Percentiles rank a stretch among this genome's conserved stretches.
Evolutionary conservation across 2,888 invertebrate species (phyloP).

Genomic region (Dryobota labecula): DNA sequence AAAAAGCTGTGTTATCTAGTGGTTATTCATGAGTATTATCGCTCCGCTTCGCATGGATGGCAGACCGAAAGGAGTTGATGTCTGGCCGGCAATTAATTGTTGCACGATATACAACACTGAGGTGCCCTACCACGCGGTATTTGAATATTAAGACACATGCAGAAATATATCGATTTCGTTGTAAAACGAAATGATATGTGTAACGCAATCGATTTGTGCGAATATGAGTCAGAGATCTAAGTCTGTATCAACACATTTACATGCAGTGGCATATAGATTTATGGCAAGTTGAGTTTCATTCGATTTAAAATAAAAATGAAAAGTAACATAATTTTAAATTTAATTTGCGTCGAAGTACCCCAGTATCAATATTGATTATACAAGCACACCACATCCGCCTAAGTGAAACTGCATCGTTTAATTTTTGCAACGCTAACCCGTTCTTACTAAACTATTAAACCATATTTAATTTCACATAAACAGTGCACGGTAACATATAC

Average conservation of each 20-base stretch:
- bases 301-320: slow-evolving; percentile 3
- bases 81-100: slow-evolving; percentile 85
- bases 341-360: slow-evolving; percentile 32
- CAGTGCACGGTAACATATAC: slow-evolving; percentile 84
- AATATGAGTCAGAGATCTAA: slow-evolving; percentile 44
- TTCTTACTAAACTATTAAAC: slow-evolving; percentile 87
- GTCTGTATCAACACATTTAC: slow-evolving; percentile 22
- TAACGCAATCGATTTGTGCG: slow-evolving; percentile 48
- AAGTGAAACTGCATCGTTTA: slow-evolving; percentile 71
- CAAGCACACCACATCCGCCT: slow-evolving; percentile 59
- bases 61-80: slow-evolving; percentile 74
- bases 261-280: background rate
- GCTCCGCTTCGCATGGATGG: slow-evolving; percentile 76
- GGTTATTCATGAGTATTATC: slow-evolving; percentile 69
- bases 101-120: slow-evolving; percentile 83
- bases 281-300: background rate
- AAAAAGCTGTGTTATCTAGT: slow-evolving; percentile 52
- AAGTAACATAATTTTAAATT: slow-evolving; percentile 18
- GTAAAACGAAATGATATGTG: slow-evolving; percentile 50
- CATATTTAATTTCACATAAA: slow-evolving; percentile 87
- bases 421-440: slow-evolving; percentile 79
- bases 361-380: slow-evolving; percentile 56
- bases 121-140: slow-evolving; percentile 76
- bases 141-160: slow-evolving; percentile 73
- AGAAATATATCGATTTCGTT: slow-evolving; percentile 57